Base-by-base conservation (phyloP, 1,140 invertebrate species). In the Listronotus bonariensis region DNA sequence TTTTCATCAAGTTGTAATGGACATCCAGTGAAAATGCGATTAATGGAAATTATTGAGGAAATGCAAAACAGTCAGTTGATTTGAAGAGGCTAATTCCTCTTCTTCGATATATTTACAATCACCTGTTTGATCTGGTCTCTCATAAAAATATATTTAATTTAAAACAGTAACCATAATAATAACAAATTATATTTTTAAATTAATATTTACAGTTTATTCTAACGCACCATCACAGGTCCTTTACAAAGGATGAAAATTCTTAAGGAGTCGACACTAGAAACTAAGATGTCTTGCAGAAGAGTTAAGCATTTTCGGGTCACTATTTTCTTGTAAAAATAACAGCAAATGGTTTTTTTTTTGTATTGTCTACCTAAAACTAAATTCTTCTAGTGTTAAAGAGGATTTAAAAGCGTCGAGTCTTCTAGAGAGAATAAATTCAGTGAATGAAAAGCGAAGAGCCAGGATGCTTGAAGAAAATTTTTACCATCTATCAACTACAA, bases 401-500 rank as follows among this genome's bases (percentile, higher is more conserved):
- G 56, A 67, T 65, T 61, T 52, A 54, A 63, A 73, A 72, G 68
- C 66, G 62, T 59, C 54, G 65, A 71, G 62, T 74, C 67, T 72
- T 72, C 65, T 70, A 67, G 49, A 68, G 51, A 61, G 60, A 62
- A 53, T 53, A 66, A 57, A 53, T 34, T 55, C 41, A 68, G 14
- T 49, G 45, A 49, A 54, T 63, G 57, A 72, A 67, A 70, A 71
- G 69, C 65, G 59, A 61, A 63, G 54, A 67, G 68, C 55, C 48
- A 51, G 63, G 49, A 42, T 59, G 51, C 40, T 55, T 18, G 43
- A 40, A 31, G 56, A 55, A 65, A 34, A 18, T 1, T 55, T 58
- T 68, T 72, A 69, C 76, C 74, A 77, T 69, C 69, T 76, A 74
- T 76, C 76, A 65, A 75, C 69, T 54, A 77, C 73, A 65, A 70